These are phyloP conservation scores for Taurulus bubalis DNA, from an alignment of 2,113 vertebrate species.

Conservation along the genomic window DNA sequence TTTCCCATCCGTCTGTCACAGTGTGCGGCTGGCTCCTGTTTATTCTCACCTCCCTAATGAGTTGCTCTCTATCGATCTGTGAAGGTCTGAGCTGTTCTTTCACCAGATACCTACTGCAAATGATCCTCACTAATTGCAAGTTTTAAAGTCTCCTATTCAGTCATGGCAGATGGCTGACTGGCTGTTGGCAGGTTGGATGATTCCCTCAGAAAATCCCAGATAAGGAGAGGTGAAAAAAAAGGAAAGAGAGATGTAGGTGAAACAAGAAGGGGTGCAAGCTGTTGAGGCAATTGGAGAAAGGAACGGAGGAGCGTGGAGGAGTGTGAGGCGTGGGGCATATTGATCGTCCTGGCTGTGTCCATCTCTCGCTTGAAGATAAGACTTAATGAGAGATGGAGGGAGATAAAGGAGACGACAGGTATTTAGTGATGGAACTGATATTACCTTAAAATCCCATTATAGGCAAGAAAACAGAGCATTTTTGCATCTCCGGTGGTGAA, in stretches of 20 bases:
- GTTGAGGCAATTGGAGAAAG: slow-evolving; percentile 50
- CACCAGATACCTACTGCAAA: slow-evolving; percentile 60
- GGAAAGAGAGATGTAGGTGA: slow-evolving; percentile 14
- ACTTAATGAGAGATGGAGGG: slow-evolving; percentile 74
- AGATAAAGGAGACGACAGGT: slow-evolving; percentile 32
- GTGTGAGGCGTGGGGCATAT: slow-evolving; percentile 42
- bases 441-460: slow-evolving; percentile 7
- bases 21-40: slow-evolving; percentile 33
- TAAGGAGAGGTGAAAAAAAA: neutral
- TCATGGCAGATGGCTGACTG: slow-evolving; percentile 56
- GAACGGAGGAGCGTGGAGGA: neutral
- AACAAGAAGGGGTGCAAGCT: slow-evolving; percentile 9
- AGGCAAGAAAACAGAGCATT: neutral
- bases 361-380: slow-evolving; percentile 62
- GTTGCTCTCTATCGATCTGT: slow-evolving; percentile 69
- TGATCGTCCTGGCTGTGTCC: slow-evolving; percentile 52
- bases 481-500: neutral
- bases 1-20: slow-evolving; percentile 32
- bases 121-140: slow-evolving; percentile 52
- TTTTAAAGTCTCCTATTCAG: slow-evolving; percentile 29
- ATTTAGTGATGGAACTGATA: slow-evolving; percentile 3
- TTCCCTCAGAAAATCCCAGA: slow-evolving; percentile 21
- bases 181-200: slow-evolving; percentile 30
- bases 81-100: slow-evolving; percentile 66
- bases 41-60: slow-evolving; percentile 65